A percentile compares a stretch with the other conserved stretches of the same genome.
These are phyloP conservation scores for Peromyscus attwateri DNA, from an alignment of 2,797 vertebrate species.

Conservation along the genomic window DNA sequence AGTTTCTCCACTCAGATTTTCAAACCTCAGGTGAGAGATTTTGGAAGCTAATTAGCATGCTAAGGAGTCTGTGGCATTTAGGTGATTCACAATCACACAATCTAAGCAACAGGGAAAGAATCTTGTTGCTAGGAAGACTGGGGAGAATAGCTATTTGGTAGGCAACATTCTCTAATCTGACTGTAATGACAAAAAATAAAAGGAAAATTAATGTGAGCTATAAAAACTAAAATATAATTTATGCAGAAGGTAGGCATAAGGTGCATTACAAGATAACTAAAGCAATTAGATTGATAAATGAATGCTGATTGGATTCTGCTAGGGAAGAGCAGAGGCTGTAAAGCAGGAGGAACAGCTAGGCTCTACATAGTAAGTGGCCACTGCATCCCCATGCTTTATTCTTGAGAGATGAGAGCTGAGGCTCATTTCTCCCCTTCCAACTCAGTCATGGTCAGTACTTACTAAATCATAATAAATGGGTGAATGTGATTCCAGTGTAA, in stretches of 20 bases:
- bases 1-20: conserved; percentile 57
- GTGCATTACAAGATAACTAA: conserved; percentile 45
- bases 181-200: background rate
- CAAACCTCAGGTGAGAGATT: conserved; percentile 77
- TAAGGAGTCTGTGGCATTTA: conserved; percentile 64
- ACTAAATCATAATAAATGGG: conserved; percentile 65
- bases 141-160: background rate
- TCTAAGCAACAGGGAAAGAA: conserved; percentile 66
- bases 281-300: conserved; percentile 42
- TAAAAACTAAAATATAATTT: conserved; percentile 61
- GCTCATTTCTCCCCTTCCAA: conserved; percentile 21
- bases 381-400: background rate
- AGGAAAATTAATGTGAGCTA: conserved; percentile 49
- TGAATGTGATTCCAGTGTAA: conserved; percentile 17
- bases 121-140: conserved; percentile 58
- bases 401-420: conserved; percentile 21
- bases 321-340: conserved; percentile 47
- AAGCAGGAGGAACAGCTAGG: background rate
- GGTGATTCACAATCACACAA: conserved; percentile 59
- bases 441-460: conserved; percentile 31
- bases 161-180: background rate
- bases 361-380: background rate
- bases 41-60: conserved; percentile 72
- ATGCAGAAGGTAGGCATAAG: background rate
- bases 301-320: background rate